Conservation (phyloP, 2,888 invertebrate species). For the Drosophila kanekoi region DNA sequence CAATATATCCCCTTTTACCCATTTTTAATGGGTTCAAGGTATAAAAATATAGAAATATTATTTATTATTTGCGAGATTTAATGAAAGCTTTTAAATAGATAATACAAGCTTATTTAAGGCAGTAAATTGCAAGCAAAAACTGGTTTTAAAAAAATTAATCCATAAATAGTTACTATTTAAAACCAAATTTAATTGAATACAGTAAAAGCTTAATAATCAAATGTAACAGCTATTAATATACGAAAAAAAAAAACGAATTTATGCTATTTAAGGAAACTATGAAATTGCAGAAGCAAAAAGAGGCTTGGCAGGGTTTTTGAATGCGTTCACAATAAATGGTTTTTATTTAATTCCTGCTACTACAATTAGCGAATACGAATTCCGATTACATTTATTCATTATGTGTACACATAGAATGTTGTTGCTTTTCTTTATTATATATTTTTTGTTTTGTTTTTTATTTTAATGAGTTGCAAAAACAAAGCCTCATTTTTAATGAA, state of each 20-base stretch:
- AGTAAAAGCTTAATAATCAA: too few species aligned
- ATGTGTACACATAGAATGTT: constrained; percentile 4
- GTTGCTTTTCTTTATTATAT: constrained; percentile 5
- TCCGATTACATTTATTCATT: constrained; percentile 20
- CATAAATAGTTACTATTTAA: too few species aligned
- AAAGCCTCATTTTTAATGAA: constrained; percentile 70
- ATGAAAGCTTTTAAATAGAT: too few species aligned
- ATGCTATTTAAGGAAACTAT: background rate
- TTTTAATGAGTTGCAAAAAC: constrained; percentile 63
- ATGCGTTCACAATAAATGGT: background rate
- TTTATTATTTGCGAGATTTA: too few species aligned
- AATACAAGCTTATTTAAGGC: too few species aligned
- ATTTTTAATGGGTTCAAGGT: too few species aligned
- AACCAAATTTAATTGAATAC: too few species aligned
- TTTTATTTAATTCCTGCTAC: background rate
- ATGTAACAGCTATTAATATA: too few species aligned
- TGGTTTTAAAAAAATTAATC: too few species aligned
- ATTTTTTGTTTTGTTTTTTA: constrained; percentile 2
- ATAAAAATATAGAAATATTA: too few species aligned
- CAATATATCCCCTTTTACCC: too few species aligned
- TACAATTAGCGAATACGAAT: constrained; percentile 21
- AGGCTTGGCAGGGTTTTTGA: background rate
- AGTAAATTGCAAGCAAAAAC: too few species aligned
- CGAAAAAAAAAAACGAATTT: background rate
- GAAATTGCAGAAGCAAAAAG: background rate